These are phyloP conservation scores for Noctuana brunneofusca DNA, from an alignment of 2,888 invertebrate species.

Conservation along the genomic window DNA sequence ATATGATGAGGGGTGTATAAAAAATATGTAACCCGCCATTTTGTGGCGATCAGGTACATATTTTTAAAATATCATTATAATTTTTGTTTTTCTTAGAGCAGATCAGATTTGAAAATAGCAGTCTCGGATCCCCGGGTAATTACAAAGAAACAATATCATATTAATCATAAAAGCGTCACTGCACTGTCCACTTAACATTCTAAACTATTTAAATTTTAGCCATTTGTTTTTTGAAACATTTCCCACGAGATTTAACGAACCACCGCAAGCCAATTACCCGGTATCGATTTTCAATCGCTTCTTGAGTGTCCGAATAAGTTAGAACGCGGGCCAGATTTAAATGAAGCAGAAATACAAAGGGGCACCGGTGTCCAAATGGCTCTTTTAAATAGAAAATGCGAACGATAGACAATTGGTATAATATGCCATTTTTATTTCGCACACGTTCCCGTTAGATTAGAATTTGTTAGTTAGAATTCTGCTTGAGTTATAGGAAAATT, in stretches of 20 bases:
- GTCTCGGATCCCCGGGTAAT: too few relatives aligned
- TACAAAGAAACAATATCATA: neutral
- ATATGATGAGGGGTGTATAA: too few relatives aligned
- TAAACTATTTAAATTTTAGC: neutral
- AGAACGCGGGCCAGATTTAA: constrained; percentile 1
- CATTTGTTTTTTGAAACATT: constrained; percentile 3
- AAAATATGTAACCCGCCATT: too few relatives aligned
- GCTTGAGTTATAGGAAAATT: too few relatives aligned
- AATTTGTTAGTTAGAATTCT: too few relatives aligned
- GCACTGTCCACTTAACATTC: neutral
- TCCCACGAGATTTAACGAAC: neutral
- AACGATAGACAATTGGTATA: neutral
- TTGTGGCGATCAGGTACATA: too few relatives aligned
- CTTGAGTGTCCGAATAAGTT: constrained; percentile 9
- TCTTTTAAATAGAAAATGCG: constrained; percentile 5
- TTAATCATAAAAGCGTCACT: neutral
- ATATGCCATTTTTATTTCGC: neutral
- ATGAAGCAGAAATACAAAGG: constrained; percentile 12
- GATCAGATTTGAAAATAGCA: too few relatives aligned
- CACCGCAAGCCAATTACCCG: neutral
- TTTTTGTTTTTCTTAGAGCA: too few relatives aligned
- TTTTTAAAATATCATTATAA: too few relatives aligned
- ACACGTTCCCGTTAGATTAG: neutral
- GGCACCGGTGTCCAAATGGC: neutral
- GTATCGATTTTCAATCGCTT: constrained; percentile 8